phyloP scores from a whole-genome alignment of 1,140 invertebrate genomes.

The Leucophenga varia region DNA sequence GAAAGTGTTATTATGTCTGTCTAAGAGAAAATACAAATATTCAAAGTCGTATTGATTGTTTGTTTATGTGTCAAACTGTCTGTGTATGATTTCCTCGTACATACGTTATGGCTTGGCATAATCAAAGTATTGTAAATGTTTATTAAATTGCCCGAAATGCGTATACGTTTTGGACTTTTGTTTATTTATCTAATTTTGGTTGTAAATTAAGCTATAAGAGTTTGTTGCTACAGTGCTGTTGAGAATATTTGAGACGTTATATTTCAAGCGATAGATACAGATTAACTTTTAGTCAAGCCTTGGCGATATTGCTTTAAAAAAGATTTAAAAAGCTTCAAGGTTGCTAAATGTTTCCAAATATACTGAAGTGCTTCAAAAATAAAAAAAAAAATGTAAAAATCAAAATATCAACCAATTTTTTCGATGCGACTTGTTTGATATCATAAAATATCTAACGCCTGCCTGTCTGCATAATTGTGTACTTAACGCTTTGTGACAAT shows the following conservation, averaged over 20 bases:
- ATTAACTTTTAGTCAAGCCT: too few species aligned
- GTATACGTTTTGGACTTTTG: constrained; percentile 29
- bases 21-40: constrained; percentile 9
- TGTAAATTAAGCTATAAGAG: constrained; percentile 44
- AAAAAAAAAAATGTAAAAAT: not conserved
- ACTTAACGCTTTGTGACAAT: constrained; percentile 29
- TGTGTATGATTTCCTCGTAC: constrained; percentile 10
- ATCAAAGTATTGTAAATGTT: constrained; percentile 52
- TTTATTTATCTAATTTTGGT: constrained; percentile 53
- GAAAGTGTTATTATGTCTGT: too few species aligned
- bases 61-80: constrained; percentile 11
- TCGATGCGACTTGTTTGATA: not conserved
- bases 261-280: too few species aligned
- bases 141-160: too few species aligned
- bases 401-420: constrained; percentile 1
- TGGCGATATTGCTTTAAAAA: too few species aligned
- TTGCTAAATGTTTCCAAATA: too few species aligned
- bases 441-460: constrained; percentile 42
- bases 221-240: too few species aligned
- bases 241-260: too few species aligned
- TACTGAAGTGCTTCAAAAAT: not conserved
- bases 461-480: constrained; percentile 53
- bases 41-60: too few species aligned
- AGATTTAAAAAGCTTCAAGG: too few species aligned
- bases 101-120: constrained; percentile 26